Base-by-base conservation (phyloP, 2,888 invertebrate species). In the Biston betularia region DNA sequence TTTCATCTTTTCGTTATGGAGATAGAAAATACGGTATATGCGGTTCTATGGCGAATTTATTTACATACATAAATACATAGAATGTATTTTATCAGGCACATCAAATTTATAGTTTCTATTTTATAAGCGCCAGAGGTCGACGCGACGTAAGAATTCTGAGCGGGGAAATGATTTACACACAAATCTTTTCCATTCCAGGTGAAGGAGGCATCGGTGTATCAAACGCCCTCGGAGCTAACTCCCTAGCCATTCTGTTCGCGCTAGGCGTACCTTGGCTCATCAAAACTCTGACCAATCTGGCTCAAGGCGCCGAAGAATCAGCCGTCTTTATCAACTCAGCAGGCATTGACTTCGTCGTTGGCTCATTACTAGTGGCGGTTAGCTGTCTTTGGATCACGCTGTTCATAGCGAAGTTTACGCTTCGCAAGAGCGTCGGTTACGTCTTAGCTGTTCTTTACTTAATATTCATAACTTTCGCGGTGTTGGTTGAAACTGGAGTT, bases 161-260 rank as follows among this genome's bases (percentile, higher is more conserved):
- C 4, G 14, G 45, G 10, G 11, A 11, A 49, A 4, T 6, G 0
- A 1, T 11, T 14, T 10, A 3, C 6, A 12, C 9, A 42, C 3
- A 0, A 24, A 42, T 6, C 12, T 15, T 80, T 75, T 77, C 78
- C 71, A 11, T 91, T 92, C 50, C 81, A 97, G 97, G 97, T 71
- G 96, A 97, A 85, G 97, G 96, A 12, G 96, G 96, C 35, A 97
- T 98, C 93, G 98, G 97, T 0, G 97, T 98, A 33, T 97, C 97
- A 8, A 98, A 98, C 79, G 96, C 97, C 0, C 87, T 98, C 10
- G 98, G 98, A 0, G 97, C 97, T 0, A 98, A 98, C 81, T 97
- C 97, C 0, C 90, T 98, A 81, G 97, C 98, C 66, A 97, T 98
- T 63, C 89, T 98, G 1, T 94, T 98, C 58, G 97, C 98, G 2